Conservation (phyloP, 1,140 invertebrate genomes). For the Aradophagus sp. region DNA sequence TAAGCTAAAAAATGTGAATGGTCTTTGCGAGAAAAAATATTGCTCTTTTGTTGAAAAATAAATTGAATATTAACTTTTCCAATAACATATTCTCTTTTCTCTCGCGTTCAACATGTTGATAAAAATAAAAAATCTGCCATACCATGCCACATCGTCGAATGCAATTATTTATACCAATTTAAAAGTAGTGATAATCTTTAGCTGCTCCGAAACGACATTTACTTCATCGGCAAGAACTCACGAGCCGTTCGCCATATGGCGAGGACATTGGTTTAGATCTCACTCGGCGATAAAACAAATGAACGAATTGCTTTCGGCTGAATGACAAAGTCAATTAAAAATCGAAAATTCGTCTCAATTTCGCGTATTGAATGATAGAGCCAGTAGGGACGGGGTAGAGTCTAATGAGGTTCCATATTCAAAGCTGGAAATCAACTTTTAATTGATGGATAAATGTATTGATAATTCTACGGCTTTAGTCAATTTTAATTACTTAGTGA, state of each 20-base stretch:
- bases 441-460: no score
- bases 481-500: no score
- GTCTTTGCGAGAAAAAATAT: no score
- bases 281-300: slow-evolving; percentile 35
- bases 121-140: neutral
- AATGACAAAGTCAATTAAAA: slow-evolving; percentile 41
- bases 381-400: no score
- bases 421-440: no score
- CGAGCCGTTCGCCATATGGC: slow-evolving; percentile 19
- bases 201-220: slow-evolving; percentile 13
- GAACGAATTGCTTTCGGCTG: slow-evolving; percentile 28
- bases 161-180: slow-evolving; percentile 4
- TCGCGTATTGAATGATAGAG: slow-evolving; percentile 4
- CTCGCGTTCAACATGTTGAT: no score
- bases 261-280: slow-evolving; percentile 31
- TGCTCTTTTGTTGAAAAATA: no score
- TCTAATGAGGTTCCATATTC: no score
- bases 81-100: no score
- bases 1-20: no score
- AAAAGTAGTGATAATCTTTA: slow-evolving; percentile 9
- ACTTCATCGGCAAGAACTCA: slow-evolving; percentile 12
- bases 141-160: neutral
- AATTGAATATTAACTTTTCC: no score
- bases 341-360: slow-evolving; percentile 16
- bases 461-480: no score